Evolutionary conservation across 2,888 invertebrate species (phyloP).

Genomic region (Chalcosyrphus nemorum): DNA sequence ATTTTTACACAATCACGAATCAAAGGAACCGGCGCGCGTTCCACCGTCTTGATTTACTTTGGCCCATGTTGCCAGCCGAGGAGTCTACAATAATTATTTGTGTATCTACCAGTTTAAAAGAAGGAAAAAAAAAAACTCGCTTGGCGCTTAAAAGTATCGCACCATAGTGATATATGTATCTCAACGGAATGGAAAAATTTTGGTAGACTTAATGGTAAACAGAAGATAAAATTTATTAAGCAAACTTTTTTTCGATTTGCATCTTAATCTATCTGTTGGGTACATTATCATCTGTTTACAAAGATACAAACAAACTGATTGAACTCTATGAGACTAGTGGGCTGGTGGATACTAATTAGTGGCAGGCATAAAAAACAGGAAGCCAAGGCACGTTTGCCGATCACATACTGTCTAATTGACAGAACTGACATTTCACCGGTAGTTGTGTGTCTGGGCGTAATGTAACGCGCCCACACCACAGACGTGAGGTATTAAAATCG

Average conservation of each 20-base stretch:
- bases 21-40: not conserved
- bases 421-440: not conserved
- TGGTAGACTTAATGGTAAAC: not conserved
- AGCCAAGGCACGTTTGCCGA: not conserved
- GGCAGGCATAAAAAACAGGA: no score
- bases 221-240: not conserved
- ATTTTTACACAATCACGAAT: not conserved
- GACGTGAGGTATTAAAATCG: conserved; percentile 40
- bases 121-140: no score
- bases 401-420: not conserved
- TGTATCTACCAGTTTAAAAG: not conserved
- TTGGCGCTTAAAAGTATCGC: not conserved
- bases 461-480: conserved; percentile 42
- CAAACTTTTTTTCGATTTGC: not conserved
- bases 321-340: not conserved
- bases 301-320: not conserved
- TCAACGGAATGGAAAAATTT: not conserved
- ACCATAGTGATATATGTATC: not conserved
- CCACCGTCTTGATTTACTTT: not conserved
- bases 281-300: not conserved
- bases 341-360: no score
- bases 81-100: not conserved
- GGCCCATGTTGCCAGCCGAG: not conserved
- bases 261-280: no score
- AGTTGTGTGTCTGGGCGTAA: conserved; percentile 19